Evolutionary conservation across 30 jellyfish, hydroid and myxozoan genomes (phyloP).

Genomic region (Cassiopea xamachana): DNA sequence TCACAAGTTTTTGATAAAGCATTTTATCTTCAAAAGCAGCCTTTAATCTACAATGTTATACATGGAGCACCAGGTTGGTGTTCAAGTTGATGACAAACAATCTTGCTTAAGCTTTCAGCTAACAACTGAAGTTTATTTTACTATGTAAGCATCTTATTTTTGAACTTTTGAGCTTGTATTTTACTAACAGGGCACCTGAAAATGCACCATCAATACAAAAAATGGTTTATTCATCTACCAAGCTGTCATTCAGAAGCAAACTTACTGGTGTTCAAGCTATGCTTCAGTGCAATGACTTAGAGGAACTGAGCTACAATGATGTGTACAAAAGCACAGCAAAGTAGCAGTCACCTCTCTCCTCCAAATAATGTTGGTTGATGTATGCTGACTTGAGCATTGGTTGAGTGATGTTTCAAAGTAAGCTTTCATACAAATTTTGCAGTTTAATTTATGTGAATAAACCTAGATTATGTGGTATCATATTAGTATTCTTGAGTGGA

Average conservation of each 20-base stretch:
- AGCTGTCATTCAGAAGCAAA: constrained; percentile 28
- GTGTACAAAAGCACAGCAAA: constrained; percentile 2
- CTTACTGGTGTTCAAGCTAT: constrained; percentile 15
- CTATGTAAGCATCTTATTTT: too few relatives aligned
- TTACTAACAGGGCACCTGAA: constrained; percentile 47
- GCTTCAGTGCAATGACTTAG: constrained; percentile 69
- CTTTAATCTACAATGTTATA: too few relatives aligned
- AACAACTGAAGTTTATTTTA: too few relatives aligned
- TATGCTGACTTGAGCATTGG: background rate
- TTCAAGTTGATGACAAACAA: too few relatives aligned
- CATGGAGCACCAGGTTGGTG: too few relatives aligned
- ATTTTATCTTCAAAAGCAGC: too few relatives aligned
- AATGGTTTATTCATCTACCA: constrained; percentile 61
- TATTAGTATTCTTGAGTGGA: background rate
- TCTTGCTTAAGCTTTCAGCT: too few relatives aligned
- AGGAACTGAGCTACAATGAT: constrained; percentile 64
- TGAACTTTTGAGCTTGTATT: too few relatives aligned
- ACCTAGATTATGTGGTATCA: background rate
- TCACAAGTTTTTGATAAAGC: too few relatives aligned
- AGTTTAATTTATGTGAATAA: background rate
- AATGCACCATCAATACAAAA: constrained; percentile 34
- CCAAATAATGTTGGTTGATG: background rate
- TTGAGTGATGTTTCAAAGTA: background rate
- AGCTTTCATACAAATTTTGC: background rate
- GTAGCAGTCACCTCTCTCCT: background rate